Evolutionary conservation across 2,797 vertebrate species (phyloP), one percentile per base, ranked within the genome.

Genomic region (Ctenochaetus hawaiiensis): DNA sequence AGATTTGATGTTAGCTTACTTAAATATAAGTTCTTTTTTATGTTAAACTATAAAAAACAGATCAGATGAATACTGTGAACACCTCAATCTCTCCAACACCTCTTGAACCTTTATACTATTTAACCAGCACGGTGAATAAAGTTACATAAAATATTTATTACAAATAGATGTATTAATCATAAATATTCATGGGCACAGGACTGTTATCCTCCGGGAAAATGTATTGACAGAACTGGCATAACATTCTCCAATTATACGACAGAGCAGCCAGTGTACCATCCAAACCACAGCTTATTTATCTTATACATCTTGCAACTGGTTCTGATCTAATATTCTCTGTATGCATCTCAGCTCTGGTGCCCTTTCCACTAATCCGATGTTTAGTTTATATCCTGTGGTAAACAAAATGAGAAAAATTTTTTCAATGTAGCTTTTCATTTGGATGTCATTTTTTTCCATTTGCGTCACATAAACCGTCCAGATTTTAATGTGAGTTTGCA

Each of bases 91-190:
- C 67, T 75, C 77, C 16, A 77, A 77, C 43, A 49, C 72, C 63
- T 58, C 74, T 75, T 72, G 37, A 77, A 71, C 22, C 52, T 37
- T 62, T 56, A 68, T 76, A 83, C 65, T 67, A 61, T 86, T 59
- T 48, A 82, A 84, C 74, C 75, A 60, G 78, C 72, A 64, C 52
- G 64, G 74, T 81, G 76, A 91, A 90, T 83, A 75, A 89, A 84
- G 77, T 86, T 82, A 70, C 72, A 93, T 94, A 64, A 92, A 91
- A 93, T 91, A 93, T 94, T 87, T 92, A 92, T 91, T 61, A 88
- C 78, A 90, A 91, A 94, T 85, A 89, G 86, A 74, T 79, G 78
- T 82, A 90, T 91, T 86, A 80, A 86, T 87, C 83, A 93, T 92
- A 94, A 93, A 93, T 93, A 94, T 94, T 93, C 84, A 93, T 91